Evolutionary conservation across 2,797 vertebrate species (phyloP).

Genomic region (Propithecus deckenii): DNA sequence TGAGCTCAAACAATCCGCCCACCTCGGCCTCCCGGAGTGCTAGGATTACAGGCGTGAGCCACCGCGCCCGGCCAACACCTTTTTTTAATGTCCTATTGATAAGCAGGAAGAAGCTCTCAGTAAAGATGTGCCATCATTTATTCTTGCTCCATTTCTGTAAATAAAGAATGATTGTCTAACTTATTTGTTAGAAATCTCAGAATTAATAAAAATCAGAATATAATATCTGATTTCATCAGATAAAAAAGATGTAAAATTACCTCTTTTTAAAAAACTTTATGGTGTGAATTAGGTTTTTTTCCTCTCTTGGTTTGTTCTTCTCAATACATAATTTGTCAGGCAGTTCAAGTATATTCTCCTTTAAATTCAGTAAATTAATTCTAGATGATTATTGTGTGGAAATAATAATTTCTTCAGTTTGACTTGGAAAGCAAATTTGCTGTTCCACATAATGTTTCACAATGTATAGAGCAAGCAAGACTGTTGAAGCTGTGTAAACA

Average conservation of each 20-base stretch:
- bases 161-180: conserved; percentile 12
- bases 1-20: too few species aligned
- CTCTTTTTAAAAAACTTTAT: not conserved
- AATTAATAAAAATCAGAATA: conserved; percentile 30
- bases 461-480: conserved; percentile 68
- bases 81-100: not conserved
- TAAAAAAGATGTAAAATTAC: conserved; percentile 4
- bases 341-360: conserved; percentile 24
- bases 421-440: conserved; percentile 58
- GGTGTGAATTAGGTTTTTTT: not conserved
- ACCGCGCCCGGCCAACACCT: not conserved
- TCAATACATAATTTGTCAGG: not conserved
- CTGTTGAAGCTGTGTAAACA: conserved; percentile 74
- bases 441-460: conserved; percentile 60
- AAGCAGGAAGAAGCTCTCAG: not conserved
- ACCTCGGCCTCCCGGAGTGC: too few species aligned
- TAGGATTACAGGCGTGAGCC: too few species aligned
- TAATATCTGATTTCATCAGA: conserved; percentile 1
- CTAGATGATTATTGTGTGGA: not conserved
- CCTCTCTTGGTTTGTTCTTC: not conserved
- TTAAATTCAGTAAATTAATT: conserved; percentile 61
- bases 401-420: conserved; percentile 60
- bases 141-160: not conserved
- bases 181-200: conserved; percentile 30
- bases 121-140: not conserved